Evolutionary conservation across 2,797 vertebrate genomes (phyloP), one percentile per base, ranked within the genome.

Genomic region (Enteromius treurensis): DNA sequence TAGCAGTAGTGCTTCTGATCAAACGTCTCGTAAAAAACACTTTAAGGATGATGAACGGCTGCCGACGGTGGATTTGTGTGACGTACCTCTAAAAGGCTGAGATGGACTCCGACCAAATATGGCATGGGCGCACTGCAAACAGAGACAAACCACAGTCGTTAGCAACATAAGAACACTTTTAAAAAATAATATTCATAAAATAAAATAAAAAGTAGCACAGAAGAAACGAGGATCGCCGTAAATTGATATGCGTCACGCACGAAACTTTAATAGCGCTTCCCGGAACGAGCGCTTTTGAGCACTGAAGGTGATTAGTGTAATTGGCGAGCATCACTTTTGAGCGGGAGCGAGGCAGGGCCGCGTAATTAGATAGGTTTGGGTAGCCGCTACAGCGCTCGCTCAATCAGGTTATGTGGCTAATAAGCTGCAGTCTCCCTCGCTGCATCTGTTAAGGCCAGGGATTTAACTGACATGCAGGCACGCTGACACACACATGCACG

Each of bases 41-140:
- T 60, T 74, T 26, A 62, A 14, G 40, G 40, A 76, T 75, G 77
- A 74, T 29, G 29, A 87, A 85, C 67, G 67, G 62, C 77, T 23
- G 42, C 73, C 70, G 84, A 62, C 23, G 69, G 37, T 45, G 65
- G 68, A 78, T 84, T 77, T 29, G 86, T n/a, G 80, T 19, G 86
- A 92, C 97, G 89, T 94, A 99, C 98, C 96, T 99, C 98, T 83
- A 98, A 93, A 87, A 99, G 95, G 92, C 98, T 99, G 81, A 97
- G 96, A 92, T 99, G 98, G 92, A 99, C 95, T 60, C 98, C 98
- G 90, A 99, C 96, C 87, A 99, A 93, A 93, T 99, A 99, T 81
- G 98, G 98, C 97, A 99, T 99, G 0, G 98, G 98, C 68, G 98
- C 98, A 91, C 98, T 99, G 93, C 89, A 90, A 76, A 87, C 85